These are phyloP conservation scores for Troglohyphantes excavatus DNA, from an alignment of 2,888 invertebrate genomes.

Conservation along the genomic window DNA sequence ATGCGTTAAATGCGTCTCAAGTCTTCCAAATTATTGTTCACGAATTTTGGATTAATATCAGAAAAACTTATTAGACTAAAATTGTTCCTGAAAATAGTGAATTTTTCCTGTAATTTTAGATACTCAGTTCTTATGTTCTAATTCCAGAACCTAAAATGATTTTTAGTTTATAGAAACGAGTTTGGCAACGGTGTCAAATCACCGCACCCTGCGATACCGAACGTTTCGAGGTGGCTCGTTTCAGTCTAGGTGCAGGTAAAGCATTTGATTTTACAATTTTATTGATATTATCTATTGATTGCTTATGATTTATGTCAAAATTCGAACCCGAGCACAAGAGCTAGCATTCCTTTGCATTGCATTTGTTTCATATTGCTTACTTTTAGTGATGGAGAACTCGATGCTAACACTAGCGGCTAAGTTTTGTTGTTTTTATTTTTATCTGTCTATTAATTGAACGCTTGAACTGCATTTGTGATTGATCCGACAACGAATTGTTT, in stretches of 20 bases:
- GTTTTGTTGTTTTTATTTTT: conserved; percentile 34
- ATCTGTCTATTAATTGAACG: conserved; percentile 51
- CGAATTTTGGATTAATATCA: neutral
- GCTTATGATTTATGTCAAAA: neutral
- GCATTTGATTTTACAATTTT: conserved; percentile 21
- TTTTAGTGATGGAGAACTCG: conserved; percentile 2
- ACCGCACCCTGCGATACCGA: conserved; percentile 72
- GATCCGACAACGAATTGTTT: conserved; percentile 13
- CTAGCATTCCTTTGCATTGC: neutral
- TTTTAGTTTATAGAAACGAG: neutral
- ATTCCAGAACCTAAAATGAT: conserved; percentile 28
- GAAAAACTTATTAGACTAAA: neutral
- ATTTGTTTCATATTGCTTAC: neutral
- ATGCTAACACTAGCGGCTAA: conserved; percentile 71
- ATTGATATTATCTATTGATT: neutral
- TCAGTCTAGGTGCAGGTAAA: conserved; percentile 69
- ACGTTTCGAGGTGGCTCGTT: conserved; percentile 59
- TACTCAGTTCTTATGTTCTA: neutral
- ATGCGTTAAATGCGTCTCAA: neutral
- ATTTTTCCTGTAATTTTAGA: neutral
- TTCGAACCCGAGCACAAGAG: neutral
- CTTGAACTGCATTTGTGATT: conserved; percentile 25
- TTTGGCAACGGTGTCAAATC: conserved; percentile 63
- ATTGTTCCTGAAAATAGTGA: neutral
- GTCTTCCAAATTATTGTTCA: neutral